Base-by-base conservation (phyloP, 2,797 vertebrate species). In the Acipenser oxyrinchus region DNA sequence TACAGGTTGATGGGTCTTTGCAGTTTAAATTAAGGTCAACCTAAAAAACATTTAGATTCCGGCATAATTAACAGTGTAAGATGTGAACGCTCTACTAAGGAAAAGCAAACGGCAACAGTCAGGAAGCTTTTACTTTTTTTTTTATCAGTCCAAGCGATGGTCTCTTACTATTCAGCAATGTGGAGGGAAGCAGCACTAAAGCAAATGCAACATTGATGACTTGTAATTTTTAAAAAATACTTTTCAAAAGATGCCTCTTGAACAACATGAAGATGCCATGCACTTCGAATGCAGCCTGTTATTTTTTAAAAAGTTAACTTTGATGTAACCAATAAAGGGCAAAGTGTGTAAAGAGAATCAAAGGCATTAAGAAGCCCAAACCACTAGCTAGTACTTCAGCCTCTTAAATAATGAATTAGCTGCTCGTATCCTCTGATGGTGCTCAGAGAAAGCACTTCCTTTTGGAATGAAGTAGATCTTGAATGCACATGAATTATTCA, bases 381-480 rank as follows among this genome's bases (percentile, higher is more conserved):
- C 88, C 85, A 82, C 76, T 74, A 72, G 82, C 88, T 89, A 88
- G 89, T 93, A 92, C 93, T 95, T 94, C 93, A 94, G 94, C 91
- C 83, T 91, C 93, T 95, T 97, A 92, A 97, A 98, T 97, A 95
- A 97, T 98, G 91, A 96, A 98, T 98, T 93, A 97, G 92, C 89
- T 92, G 88, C 91, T 95, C 93, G 92, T 95, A 95, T 96, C 95
- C 93, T 93, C 92, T 94, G 92, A 93, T 93, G 80, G 90, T 93
- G 90, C 88, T 86, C 90, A 93, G 92, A 94, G 94, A 94, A 93
- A 94, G 94, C 90, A 93, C 93, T 98, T 95, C 94, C 95, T 97
- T 95, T 93, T 93, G 89, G 92, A 93, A 91, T 89, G 91, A 92
- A 89, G 92, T 90, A 92, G 91, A 93, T 92, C 94, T 95, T 96